Evolutionary conservation across 2,797 vertebrate genomes (phyloP).

Genomic region (Hippopotamyrus pictus): DNA sequence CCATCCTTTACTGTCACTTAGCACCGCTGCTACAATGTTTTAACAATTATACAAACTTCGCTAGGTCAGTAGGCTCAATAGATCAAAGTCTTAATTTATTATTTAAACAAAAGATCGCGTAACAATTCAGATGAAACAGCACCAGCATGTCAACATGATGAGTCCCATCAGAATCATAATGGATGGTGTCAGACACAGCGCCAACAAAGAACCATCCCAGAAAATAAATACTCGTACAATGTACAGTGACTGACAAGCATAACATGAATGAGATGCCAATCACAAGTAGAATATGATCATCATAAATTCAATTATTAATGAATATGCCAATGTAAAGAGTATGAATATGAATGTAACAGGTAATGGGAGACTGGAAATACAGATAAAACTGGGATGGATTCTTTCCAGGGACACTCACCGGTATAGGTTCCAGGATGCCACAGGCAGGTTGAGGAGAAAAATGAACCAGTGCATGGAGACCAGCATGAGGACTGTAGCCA

Average conservation of each 20-base stretch:
- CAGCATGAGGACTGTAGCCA: conserved; percentile 85
- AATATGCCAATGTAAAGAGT: neutral
- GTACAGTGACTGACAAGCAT: neutral
- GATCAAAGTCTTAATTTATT: neutral
- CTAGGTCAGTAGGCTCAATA: neutral
- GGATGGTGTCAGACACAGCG: neutral
- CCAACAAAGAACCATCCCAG: neutral
- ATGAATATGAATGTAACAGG: neutral
- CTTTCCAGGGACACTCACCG: conserved; percentile 55
- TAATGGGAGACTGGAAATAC: neutral
- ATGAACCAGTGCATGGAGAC: conserved; percentile 96
- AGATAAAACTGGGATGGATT: neutral
- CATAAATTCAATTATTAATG: neutral
- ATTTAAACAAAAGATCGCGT: neutral
- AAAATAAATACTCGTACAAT: neutral
- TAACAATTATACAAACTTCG: neutral
- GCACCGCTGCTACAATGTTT: neutral
- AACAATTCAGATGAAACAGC: neutral
- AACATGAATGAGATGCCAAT: neutral
- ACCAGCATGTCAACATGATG: neutral
- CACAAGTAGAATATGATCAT: neutral
- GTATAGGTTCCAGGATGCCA: conserved; percentile 89
- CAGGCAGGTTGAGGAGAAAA: conserved; percentile 89
- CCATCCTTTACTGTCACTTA: neutral
- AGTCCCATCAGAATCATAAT: neutral